Evolutionary conservation across 2,888 invertebrate genomes (phyloP).

Genomic region (Spodoptera exigua): DNA sequence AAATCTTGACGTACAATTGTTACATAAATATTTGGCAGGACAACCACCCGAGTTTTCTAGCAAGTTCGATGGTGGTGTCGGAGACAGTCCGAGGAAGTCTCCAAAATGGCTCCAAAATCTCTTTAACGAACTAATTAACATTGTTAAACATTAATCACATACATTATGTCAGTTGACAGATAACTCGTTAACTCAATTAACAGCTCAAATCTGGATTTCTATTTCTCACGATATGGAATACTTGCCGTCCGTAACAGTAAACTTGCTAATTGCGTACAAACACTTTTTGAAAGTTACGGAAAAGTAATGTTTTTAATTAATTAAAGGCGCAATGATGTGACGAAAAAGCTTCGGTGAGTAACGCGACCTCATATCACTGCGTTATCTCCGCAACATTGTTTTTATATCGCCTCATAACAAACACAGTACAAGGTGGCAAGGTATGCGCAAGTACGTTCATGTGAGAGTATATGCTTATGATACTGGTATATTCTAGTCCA

Average conservation of each 20-base stretch:
- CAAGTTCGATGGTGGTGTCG: conserved; percentile 6
- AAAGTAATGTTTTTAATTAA: conserved; percentile 28
- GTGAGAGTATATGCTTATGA: conserved; percentile 8
- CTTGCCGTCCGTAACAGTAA: conserved; percentile 15
- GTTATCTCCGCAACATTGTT: conserved; percentile 26
- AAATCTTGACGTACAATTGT: conserved; percentile 16
- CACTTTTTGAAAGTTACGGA: conserved; percentile 36
- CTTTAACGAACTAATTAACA: conserved; percentile 20
- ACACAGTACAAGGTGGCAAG: conserved; percentile 11
- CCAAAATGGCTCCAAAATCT: conserved; percentile 21
- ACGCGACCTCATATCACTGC: conserved; percentile 23
- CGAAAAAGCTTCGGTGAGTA: conserved; percentile 29
- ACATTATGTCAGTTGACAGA: conserved; percentile 22
- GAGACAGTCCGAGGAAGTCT: conserved; percentile 9
- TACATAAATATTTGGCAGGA: conserved; percentile 19
- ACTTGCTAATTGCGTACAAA: conserved; percentile 24
- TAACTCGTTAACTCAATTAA: conserved; percentile 17
- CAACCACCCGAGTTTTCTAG: conserved; percentile 20
- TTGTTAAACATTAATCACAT: conserved; percentile 31
- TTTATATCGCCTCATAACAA: conserved; percentile 14
- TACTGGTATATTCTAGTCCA: conserved; percentile 45
- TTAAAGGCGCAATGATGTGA: conserved; percentile 16
- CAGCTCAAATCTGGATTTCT: conserved; percentile 33
- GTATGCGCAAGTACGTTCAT: conserved; percentile 11
- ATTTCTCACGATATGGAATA: conserved; percentile 42